Base-by-base conservation (phyloP, 2,888 invertebrate genomes). In the Conistra vaccinii region DNA sequence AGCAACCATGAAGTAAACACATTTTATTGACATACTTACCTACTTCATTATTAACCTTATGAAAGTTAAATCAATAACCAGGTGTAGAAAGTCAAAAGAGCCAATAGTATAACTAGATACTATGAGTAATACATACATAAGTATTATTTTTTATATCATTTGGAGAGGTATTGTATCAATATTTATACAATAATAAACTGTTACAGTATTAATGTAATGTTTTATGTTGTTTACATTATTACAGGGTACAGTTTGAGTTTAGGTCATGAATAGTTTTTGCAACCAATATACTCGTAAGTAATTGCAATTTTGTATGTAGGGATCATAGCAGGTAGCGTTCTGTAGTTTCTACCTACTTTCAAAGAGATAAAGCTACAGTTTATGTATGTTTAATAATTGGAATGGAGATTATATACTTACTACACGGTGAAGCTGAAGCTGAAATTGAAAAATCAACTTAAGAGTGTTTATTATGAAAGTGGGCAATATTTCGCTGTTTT, bases 1-100 rank as follows among this genome's bases (percentile, higher is more conserved):
- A 78, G 51, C 72, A 65, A 78, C 73, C 60, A 35, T n/a, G 17
- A 39, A 55, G 45, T 26, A 73, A 78, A 78, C 73, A 77, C 14
- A 39, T 65, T 42, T 55, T n/a, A 66, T 23, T 67, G 17, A 42
- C 35, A 63, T 17, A 74, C 26, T 45, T 42, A 26, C 29, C 20
- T 58, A 63, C 35, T 72, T 39, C n/a, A 78, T 63, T 78, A 73
- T 42, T 55, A 53, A 66, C 65, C n/a, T 32, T 60, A 60, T 9
- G 29, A 63, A 45, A n/a, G 12, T 48, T 78, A 35, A 73, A 48
- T 79, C 63, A 78, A 78, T 60, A 79, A 55, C 29, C n/a, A 61
- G 23, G 9, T 42, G 5, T 23, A n/a, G 20, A 29, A 48, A 72
- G 45, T 48, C 17, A 61, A 62, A 61, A 63, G 29, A 35, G 26